Base-by-base conservation (phyloP, 2,888 invertebrate species). In the Cephonodes hylas region DNA sequence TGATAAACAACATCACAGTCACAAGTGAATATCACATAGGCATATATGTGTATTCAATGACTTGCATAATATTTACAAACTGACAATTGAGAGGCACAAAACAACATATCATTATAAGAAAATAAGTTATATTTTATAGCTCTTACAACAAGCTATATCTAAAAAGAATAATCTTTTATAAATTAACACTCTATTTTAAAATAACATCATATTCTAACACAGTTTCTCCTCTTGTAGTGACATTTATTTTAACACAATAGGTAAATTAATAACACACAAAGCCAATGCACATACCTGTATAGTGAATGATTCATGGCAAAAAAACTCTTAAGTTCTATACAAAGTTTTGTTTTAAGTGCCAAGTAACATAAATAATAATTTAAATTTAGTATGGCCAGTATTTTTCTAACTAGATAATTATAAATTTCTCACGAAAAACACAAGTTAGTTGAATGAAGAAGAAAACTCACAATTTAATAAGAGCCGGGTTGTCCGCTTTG, bases 381-480 rank as follows among this genome's bases (percentile, higher is more conserved):
- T 4, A n/a, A 10, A 38, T n/a, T n/a, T n/a, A n/a, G 2, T n/a
- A 38, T 4, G 4, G 38, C 38, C n/a, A 38, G 13, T 38, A n/a
- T n/a, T 44, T 15, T 27, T 48, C 48, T 15, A 27, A 48, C 48
- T 27, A 25, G 48, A 48, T 4, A 25, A 18, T 6, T 7, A 53
- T 53, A 27, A 18, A 8, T 18, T 20, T 13, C 1, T 13, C 23
- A 45, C 45, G 10, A 22, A 22, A 13, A 10, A 10, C 18, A 20
- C 10, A 2, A 53, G n/a, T n/a, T 1, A 31, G 10, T 10, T 31
- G 10, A 20, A 44, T 22, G 34, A 27, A 42, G 15, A 13, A 1
- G n/a, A 18, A 58, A 65, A 95, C 97, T 96, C 93, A 99, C 98
- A 96, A 99, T 84, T 97, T 97, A 74, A 98, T 94, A 66, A 99